A percentile compares a stretch with the other conserved stretches of the same genome.
Conservation (phyloP, 2,888 invertebrate genomes). For the Xylocampa areola region DNA sequence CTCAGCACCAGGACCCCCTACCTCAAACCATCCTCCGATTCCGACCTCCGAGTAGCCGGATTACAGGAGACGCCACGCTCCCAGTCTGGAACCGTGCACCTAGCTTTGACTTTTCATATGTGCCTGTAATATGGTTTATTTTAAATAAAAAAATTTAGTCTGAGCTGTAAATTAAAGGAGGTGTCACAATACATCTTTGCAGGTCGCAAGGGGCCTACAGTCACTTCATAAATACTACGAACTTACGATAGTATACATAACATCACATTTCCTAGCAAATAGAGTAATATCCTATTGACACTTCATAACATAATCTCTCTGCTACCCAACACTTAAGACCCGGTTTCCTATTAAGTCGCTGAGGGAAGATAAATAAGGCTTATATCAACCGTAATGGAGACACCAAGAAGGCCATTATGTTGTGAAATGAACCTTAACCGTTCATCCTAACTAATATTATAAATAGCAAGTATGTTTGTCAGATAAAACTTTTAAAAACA, state of each 20-base stretch:
- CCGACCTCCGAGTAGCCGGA: conserved; percentile 98
- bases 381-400: conserved; percentile 16
- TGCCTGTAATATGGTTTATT: too few relatives aligned
- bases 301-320: conserved; percentile 24
- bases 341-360: conserved; percentile 16
- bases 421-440: conserved; percentile 3
- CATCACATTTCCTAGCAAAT: conserved; percentile 5
- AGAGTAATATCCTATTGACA: conserved; percentile 24
- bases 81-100: too few relatives aligned
- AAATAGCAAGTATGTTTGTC: too few relatives aligned
- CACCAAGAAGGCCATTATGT: conserved; percentile 27
- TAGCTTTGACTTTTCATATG: too few relatives aligned
- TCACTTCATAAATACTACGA: too few relatives aligned
- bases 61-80: conserved; percentile 99
- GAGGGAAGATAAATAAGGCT: conserved; percentile 26
- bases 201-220: too few relatives aligned
- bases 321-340: background rate
- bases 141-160: too few relatives aligned
- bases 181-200: too few relatives aligned
- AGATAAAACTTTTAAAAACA: too few relatives aligned
- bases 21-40: conserved; percentile 93
- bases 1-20: conserved; percentile 78
- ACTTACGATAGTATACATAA: background rate
- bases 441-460: too few relatives aligned
- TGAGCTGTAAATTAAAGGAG: too few relatives aligned